Percentiles rank a stretch among this genome's conserved stretches.
These are phyloP conservation scores for Galerucella calmariensis DNA, from an alignment of 2,888 invertebrate genomes.

Conservation along the genomic window DNA sequence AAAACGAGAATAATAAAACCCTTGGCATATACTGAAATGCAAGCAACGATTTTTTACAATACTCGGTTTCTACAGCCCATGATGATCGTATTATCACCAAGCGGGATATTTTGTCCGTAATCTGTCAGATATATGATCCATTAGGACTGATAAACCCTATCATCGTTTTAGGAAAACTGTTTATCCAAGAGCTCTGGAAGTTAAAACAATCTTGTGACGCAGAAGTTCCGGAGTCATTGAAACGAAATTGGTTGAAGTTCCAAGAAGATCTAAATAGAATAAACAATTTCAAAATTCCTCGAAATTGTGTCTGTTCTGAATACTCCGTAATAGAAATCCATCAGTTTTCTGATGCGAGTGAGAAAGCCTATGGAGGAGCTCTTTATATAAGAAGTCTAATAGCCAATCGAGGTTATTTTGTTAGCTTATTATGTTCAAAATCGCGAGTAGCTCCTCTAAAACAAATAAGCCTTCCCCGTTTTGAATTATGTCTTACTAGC, in stretches of 20 bases:
- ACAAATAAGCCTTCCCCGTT: conserved; percentile 11
- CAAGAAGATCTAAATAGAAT: conserved; percentile 9
- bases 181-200: conserved; percentile 34
- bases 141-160: conserved; percentile 30
- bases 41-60: conserved; percentile 28
- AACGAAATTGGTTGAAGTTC: conserved; percentile 11
- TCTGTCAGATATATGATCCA: conserved; percentile 34
- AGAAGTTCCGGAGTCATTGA: conserved; percentile 6
- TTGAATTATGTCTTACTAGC: conserved; percentile 18
- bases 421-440: conserved; percentile 6
- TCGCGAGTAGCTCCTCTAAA: conserved; percentile 11
- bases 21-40: conserved; percentile 36
- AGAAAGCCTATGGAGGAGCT: conserved; percentile 19
- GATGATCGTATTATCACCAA: conserved; percentile 21
- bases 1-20: conserved; percentile 31
- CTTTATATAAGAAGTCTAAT: too few relatives aligned
- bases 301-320: conserved; percentile 8
- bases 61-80: conserved; percentile 8
- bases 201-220: conserved; percentile 32
- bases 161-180: conserved; percentile 30
- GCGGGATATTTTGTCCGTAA: conserved; percentile 30
- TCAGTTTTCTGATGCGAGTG: conserved; percentile 20
- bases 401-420: conserved; percentile 13
- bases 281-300: conserved; percentile 18
- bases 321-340: conserved; percentile 16